Percentiles rank a stretch among this genome's conserved stretches.
phyloP scores from a whole-genome alignment of 2,113 vertebrate species.

The Lota lota region DNA sequence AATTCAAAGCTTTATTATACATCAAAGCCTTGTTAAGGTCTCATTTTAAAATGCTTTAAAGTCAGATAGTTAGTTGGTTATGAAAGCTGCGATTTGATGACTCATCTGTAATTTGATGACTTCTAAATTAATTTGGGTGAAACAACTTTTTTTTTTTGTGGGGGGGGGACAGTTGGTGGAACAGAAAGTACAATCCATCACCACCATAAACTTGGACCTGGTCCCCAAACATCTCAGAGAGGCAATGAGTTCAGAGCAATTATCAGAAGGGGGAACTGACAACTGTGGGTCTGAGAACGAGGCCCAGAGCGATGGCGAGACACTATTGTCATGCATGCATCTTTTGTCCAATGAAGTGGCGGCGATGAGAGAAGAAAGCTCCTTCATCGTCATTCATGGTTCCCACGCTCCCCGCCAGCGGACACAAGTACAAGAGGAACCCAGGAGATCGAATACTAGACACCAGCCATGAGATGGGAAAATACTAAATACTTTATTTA shows the following conservation, averaged over 20 bases:
- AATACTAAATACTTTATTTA: conserved; percentile 41
- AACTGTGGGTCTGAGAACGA: conserved; percentile 46
- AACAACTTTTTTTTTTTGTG: too few relatives aligned
- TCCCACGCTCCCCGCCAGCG: too few relatives aligned
- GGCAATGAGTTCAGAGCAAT: conserved; percentile 45
- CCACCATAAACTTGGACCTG: background rate
- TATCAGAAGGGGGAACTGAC: conserved; percentile 28
- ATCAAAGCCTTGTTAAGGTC: background rate
- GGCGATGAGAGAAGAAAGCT: conserved; percentile 18
- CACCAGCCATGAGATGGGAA: conserved; percentile 3
- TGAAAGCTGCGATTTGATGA: too few relatives aligned
- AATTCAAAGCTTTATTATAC: background rate
- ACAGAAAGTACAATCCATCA: too few relatives aligned
- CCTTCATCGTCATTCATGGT: too few relatives aligned
- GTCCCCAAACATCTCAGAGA: conserved; percentile 2
- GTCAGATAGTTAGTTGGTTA: too few relatives aligned
- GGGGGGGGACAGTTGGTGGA: too few relatives aligned
- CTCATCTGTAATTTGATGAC: too few relatives aligned
- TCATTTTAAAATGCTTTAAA: too few relatives aligned
- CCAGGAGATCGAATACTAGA: background rate
- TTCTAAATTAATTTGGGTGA: too few relatives aligned
- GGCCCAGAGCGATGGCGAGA: conserved; percentile 34
- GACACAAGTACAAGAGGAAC: too few relatives aligned
- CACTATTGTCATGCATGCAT: conserved; percentile 46
- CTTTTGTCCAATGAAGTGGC: conserved; percentile 32